Evolutionary conservation across 2,797 vertebrate genomes (phyloP), one percentile per base, ranked within the genome.

Genomic region (Syndactyla subalaris): DNA sequence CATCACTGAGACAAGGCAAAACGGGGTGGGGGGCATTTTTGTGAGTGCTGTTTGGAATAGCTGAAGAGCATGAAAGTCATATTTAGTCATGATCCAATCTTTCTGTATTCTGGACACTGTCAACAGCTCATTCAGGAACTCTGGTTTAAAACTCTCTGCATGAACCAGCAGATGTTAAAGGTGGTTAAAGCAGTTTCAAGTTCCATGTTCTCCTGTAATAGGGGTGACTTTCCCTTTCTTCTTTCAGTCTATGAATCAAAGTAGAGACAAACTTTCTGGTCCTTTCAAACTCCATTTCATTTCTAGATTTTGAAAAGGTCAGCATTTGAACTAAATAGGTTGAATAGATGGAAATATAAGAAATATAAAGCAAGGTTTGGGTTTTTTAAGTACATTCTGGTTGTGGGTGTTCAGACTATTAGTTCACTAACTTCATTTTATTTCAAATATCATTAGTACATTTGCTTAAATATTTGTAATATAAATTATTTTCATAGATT

Each of bases 401-500:
- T 1, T 86, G 82, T 61, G 41, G 24, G 3, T 88, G 43, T 45
- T 93, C n/a, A 81, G 73, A 76, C 46, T 77, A 30, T 92, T 92
- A 36, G 21, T 88, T 70, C 45, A 90, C 30, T 68, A 72, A 55
- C 55, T 84, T 95, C 2, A 2, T 75, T 89, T 85, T 86, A 72
- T 82, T 93, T 88, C 48, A 78, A 46, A 51, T 85, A 43, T 23
- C 43, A 45, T 88, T 77, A 73, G 9, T 32, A 14, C 81, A 51
- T 92, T 95, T 93, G 66, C 62, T 88, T 79, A 78, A 95, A 79
- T 91, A 87, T 86, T 92, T 87, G 74, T 93, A 90, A 82, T 90
- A 93, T 52, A 72, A 90, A 87, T 95, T 86, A 93, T 90, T 97
- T 87, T 71, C 89, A 73, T 93, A 79, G 74, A 82, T 93, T 73